phyloP scores from a whole-genome alignment of 1,140 invertebrate genomes.

The Camponotus floridanus region DNA sequence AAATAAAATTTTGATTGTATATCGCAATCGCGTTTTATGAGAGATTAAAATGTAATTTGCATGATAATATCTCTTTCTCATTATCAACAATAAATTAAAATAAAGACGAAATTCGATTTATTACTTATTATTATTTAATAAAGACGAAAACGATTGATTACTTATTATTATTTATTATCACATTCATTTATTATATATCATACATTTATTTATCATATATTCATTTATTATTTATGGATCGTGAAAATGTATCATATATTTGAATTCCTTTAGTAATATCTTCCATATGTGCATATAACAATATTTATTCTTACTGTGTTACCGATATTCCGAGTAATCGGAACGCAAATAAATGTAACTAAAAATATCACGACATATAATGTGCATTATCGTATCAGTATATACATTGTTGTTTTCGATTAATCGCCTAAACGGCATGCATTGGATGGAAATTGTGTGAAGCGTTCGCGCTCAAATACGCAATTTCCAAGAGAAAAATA shows the following conservation, averaged over 20 bases:
- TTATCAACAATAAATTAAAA: neutral
- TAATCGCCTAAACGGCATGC: neutral
- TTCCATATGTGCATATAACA: neutral
- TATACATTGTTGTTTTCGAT: slow-evolving; percentile 25
- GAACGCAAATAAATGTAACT: slow-evolving; percentile 39
- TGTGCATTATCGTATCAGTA: slow-evolving; percentile 2
- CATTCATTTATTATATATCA: neutral
- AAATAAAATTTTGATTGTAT: neutral
- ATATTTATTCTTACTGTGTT: slow-evolving; percentile 16
- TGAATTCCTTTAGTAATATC: slow-evolving; percentile 10
- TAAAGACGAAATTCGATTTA: too few relatives aligned
- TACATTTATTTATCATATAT: slow-evolving; percentile 5
- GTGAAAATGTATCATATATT: neutral
- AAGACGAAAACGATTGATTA: too few relatives aligned
- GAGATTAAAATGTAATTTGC: neutral
- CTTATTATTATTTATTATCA: neutral
- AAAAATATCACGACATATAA: slow-evolving; percentile 29
- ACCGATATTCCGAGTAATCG: slow-evolving; percentile 4
- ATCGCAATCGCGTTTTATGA: neutral
- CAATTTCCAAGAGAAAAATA: neutral
- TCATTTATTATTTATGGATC: neutral
- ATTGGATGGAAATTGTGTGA: neutral
- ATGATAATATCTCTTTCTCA: neutral
- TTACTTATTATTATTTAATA: neutral
- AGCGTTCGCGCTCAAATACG: neutral